Base-by-base conservation (phyloP, 2,113 vertebrate species). In the Choloepus hoffmanni region DNA sequence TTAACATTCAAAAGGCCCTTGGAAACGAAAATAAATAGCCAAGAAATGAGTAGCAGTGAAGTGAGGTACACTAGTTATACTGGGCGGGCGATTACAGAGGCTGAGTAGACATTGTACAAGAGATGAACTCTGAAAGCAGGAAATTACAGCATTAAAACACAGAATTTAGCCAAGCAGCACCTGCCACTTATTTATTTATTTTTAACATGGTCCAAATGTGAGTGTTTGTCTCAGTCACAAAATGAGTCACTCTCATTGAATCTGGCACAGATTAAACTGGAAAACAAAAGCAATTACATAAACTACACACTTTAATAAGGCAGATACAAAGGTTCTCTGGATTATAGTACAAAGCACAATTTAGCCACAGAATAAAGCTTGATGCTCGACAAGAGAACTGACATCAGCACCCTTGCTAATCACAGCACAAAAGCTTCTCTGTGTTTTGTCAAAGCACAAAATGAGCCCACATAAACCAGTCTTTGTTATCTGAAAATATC, bases 401-500 rank as follows among this genome's bases (percentile, higher is more conserved):
- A 98, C 98, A 98, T 99, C 99, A 99, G 98, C 98, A 97, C 96
- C 97, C 98, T 98, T 97, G 98, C 98, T 98, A 98, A 99, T 98
- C 98, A 97, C 96, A 97, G 98, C 77, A 99, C 99, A 99, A 99
- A 99, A 98, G 98, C 89, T 50, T 89, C 98, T 99, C 98, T 99
- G 97, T 99, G 97, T 98, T 98, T 98, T 97, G 97, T 98, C 97
- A 92, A 97, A 97, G 98, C 97, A 97, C 98, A 98, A 96, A 98
- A 98, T 24, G 97, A 98, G 96, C 96, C 97, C 92, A 96, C 96
- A 99, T 98, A 99, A 99, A 98, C 98, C 98, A 98, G 96, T 96
- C 99, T 99, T 99, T 99, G 99, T 99, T 99, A 98, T 98, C 98
- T 97, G 98, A 98, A 98, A 99, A 99, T 99, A 98, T 98, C 98